Evolutionary conservation across 2,113 vertebrate species (phyloP).

Genomic region (Glaucomys volans): DNA sequence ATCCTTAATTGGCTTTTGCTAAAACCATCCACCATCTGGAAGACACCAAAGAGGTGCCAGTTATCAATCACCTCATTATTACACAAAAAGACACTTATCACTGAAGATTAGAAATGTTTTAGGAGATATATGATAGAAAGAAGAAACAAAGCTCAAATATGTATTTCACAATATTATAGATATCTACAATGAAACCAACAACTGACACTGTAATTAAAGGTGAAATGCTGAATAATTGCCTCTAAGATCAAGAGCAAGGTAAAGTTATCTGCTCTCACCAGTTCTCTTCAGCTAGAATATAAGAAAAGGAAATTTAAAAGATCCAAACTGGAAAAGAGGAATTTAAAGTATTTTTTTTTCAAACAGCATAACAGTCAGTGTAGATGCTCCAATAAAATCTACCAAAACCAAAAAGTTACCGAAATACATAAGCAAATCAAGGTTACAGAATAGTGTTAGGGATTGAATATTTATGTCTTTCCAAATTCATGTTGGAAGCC

Average conservation of each 20-base stretch:
- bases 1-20: background rate
- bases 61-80: background rate
- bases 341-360: background rate
- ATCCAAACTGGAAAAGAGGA: background rate
- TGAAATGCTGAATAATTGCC: background rate
- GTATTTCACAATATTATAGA: background rate
- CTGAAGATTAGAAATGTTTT: background rate
- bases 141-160: background rate
- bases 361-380: background rate
- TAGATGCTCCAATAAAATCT: background rate
- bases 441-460: background rate
- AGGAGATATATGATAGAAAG: background rate
- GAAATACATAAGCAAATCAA: background rate
- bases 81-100: background rate
- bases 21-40: background rate
- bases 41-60: background rate
- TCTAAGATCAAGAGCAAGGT: background rate
- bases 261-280: background rate
- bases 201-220: background rate
- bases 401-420: background rate
- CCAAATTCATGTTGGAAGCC: background rate
- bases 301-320: background rate
- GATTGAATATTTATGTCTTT: too few species aligned
- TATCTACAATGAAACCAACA: background rate
- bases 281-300: background rate